Evolutionary conservation across 2,888 invertebrate species (phyloP).

Genomic region (Rotaria sp.): DNA sequence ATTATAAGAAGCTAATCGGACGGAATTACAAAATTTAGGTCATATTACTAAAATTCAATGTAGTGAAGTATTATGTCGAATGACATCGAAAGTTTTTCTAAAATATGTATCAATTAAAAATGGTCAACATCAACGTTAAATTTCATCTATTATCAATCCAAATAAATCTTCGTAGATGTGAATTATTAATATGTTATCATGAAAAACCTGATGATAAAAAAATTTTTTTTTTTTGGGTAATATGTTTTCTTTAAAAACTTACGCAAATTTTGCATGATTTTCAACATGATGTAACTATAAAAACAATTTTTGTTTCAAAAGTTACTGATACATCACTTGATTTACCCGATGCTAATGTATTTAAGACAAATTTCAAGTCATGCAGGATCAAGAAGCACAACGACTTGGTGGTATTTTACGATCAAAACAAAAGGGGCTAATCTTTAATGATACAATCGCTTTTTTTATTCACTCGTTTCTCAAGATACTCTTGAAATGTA

Average conservation of each 20-base stretch:
- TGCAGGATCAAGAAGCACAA: conserved; percentile 93
- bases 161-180: conserved; percentile 92
- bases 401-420: conserved; percentile 77
- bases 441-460: too few species aligned
- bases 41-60: conserved; percentile 96
- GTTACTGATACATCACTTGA: conserved; percentile 97
- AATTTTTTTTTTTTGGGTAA: conserved; percentile 99
- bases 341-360: conserved; percentile 58
- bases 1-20: conserved; percentile 96
- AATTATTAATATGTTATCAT: conserved; percentile 83
- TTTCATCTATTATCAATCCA: conserved; percentile 99
- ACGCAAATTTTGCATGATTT: too few species aligned
- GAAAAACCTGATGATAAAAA: conserved; percentile 93
- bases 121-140: too few species aligned
- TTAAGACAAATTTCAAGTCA: conserved; percentile 97
- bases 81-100: too few species aligned
- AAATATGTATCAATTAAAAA: too few species aligned
- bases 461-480: too few species aligned
- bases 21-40: too few species aligned
- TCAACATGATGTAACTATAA: too few species aligned
- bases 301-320: too few species aligned
- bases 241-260: conserved; percentile 90
- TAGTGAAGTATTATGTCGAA: conserved; percentile 96
- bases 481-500: too few species aligned
- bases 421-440: too few species aligned